Evolutionary conservation across 1,140 invertebrate genomes (phyloP).

Genomic region (Copidosoma floridanum): DNA sequence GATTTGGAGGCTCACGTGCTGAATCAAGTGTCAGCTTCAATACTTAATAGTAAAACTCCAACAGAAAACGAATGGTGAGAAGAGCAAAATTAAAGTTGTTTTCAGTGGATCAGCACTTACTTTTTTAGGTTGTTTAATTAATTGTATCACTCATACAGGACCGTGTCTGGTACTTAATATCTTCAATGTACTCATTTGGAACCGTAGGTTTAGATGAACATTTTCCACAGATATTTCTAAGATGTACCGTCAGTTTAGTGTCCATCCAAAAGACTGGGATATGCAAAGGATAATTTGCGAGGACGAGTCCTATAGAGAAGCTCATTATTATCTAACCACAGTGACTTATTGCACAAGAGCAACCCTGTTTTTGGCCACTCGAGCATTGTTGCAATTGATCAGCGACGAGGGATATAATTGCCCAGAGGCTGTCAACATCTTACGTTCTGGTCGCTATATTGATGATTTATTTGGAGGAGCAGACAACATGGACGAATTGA

Average conservation of each 20-base stretch:
- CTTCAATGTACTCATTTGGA: no score
- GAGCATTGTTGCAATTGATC: no score
- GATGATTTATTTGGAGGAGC: slow-evolving; percentile 4
- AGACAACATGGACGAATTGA: no score
- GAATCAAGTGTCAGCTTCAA: no score
- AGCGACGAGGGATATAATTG: background rate
- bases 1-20: no score
- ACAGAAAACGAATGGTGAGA: background rate
- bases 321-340: background rate
- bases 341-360: slow-evolving; percentile 38
- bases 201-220: no score
- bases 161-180: background rate
- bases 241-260: slow-evolving; percentile 9
- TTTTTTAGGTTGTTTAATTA: background rate
- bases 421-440: background rate
- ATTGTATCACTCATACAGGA: background rate
- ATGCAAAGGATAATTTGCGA: slow-evolving; percentile 33
- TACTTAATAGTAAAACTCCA: no score
- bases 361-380: slow-evolving; percentile 30
- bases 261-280: background rate
- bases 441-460: slow-evolving; percentile 2
- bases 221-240: slow-evolving; percentile 5
- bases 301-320: background rate
- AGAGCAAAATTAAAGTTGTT: background rate
- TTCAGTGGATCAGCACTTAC: slow-evolving; percentile 1